These are phyloP conservation scores for Cyprinodon tularosa DNA, from an alignment of 2,113 vertebrate genomes.

Conservation along the genomic window DNA sequence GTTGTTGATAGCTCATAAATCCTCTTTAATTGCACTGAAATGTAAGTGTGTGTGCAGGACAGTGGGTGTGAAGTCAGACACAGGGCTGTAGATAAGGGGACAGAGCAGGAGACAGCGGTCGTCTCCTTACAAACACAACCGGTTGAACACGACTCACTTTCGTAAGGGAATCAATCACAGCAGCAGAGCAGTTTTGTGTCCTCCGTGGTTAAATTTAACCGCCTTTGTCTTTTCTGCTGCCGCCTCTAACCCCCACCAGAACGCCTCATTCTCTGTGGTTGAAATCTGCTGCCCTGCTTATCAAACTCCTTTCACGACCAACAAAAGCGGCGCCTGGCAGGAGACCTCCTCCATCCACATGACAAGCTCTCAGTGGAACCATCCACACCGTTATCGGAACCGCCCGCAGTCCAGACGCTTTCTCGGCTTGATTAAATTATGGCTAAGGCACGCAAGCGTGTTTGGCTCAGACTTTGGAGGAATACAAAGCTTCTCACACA, in stretches of 20 bases:
- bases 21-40: constrained; percentile 1
- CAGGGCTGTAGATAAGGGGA: constrained; percentile 31
- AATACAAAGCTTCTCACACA: constrained; percentile 21
- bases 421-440: constrained; percentile 69
- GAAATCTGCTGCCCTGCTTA: constrained; percentile 65
- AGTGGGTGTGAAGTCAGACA: constrained; percentile 3
- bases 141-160: constrained; percentile 54
- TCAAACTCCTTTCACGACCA: constrained; percentile 60
- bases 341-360: constrained; percentile 54
- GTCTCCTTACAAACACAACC: constrained; percentile 34
- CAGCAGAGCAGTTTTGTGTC: constrained; percentile 49
- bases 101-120: constrained; percentile 23
- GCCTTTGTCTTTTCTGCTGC: constrained; percentile 58
- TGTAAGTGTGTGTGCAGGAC: constrained; percentile 13
- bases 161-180: constrained; percentile 75
- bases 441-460: constrained; percentile 47
- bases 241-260: background rate
- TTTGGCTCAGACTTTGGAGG: constrained; percentile 6
- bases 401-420: constrained; percentile 48
- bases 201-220: constrained; percentile 62
- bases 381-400: constrained; percentile 59
- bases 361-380: constrained; percentile 59
- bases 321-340: constrained; percentile 56
- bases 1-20: background rate
- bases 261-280: constrained; percentile 48